Evolutionary conservation across 2,888 invertebrate species (phyloP).

Genomic region (Macrophya annulata): DNA sequence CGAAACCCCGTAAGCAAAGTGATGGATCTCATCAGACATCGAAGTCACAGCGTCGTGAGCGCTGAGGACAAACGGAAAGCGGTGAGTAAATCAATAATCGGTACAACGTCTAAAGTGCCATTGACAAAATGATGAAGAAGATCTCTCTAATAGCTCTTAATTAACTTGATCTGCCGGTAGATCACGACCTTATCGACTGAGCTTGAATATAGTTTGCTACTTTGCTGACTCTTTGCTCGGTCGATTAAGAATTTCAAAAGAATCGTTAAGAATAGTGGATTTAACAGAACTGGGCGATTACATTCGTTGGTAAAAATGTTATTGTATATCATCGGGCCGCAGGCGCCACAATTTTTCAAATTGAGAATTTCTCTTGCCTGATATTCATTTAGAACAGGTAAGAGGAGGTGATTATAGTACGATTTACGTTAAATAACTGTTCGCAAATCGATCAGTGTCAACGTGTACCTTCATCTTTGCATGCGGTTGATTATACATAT

Average conservation of each 20-base stretch:
- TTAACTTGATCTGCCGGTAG: background rate
- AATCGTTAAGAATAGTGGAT: background rate
- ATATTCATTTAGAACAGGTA: no score
- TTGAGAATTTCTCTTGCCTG: background rate
- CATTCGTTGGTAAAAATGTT: background rate
- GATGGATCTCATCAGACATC: conserved; percentile 93
- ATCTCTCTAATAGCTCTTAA: background rate
- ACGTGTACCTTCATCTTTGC: background rate
- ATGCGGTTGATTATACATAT: no score
- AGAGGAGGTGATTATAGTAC: no score
- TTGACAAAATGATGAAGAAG: background rate
- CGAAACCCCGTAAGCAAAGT: conserved; percentile 94
- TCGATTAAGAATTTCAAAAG: background rate
- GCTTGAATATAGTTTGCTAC: background rate
- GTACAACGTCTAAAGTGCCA: background rate
- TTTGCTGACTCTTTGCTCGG: conserved; percentile 27
- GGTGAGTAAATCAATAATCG: conserved; percentile 80
- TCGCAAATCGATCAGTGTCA: background rate
- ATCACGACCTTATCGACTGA: conserved; percentile 14
- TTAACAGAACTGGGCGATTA: background rate
- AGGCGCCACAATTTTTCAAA: background rate
- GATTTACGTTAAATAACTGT: background rate
- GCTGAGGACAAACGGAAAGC: conserved; percentile 88
- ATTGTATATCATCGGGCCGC: background rate
- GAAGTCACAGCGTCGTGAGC: conserved; percentile 87